A percentile compares a stretch with the other conserved stretches of the same genome.
phyloP scores from a whole-genome alignment of 2,797 vertebrate species.

The Trematomus bernacchii region DNA sequence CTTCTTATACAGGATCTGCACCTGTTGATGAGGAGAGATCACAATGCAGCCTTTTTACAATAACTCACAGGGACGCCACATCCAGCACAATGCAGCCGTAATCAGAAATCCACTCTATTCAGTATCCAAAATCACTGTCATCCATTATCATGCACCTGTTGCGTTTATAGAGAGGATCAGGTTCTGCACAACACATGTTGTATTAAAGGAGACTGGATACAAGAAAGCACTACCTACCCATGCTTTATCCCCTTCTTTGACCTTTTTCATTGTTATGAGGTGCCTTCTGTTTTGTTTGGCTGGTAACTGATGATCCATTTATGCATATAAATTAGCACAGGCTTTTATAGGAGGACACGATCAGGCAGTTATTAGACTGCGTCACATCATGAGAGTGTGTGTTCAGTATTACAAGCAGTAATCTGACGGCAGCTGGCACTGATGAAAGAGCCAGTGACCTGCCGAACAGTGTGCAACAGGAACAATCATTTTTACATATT shows the following conservation, averaged over 20 bases:
- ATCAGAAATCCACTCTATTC: not conserved
- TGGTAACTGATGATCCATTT: conserved; percentile 19
- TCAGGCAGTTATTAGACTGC: conserved; percentile 18
- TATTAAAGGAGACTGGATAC: not conserved
- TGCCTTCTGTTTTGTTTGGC: conserved; percentile 12
- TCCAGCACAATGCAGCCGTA: not conserved
- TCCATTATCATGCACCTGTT: conserved; percentile 16
- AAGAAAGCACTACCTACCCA: not conserved
- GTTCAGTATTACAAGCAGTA: conserved; percentile 18
- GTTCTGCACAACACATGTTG: not conserved
- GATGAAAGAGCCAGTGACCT: conserved; percentile 14
- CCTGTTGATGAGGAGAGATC: conserved; percentile 73
- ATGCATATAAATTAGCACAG: conserved; percentile 7
- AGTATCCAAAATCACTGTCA: conserved; percentile 7
- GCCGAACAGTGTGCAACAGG: conserved; percentile 24
- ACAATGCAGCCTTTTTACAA: conserved; percentile 10
- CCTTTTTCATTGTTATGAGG: conserved; percentile 3
- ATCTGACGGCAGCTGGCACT: conserved; percentile 19
- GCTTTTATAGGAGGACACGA: conserved; percentile 13
- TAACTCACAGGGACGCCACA: not conserved
- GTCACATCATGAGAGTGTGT: conserved; percentile 8
- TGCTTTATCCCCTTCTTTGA: not conserved
- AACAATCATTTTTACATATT: conserved; percentile 35
- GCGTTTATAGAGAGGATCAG: conserved; percentile 15
- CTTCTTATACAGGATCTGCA: conserved; percentile 97